Evolutionary conservation across 2,888 invertebrate species (phyloP), one percentile per base, ranked within the genome.

Genomic region (Diaperis boleti): DNA sequence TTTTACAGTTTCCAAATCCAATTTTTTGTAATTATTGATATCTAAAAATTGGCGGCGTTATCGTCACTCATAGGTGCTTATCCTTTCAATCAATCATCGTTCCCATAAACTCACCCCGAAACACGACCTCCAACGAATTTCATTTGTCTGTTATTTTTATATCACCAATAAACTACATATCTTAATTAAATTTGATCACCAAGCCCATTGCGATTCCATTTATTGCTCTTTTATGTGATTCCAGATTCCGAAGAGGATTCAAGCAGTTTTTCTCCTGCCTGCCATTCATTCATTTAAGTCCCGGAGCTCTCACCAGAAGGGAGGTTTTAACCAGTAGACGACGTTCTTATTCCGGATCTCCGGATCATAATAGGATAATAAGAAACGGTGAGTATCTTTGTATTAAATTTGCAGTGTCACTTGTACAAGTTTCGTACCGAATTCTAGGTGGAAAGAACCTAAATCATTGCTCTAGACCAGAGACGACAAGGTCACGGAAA

Each of bases 261-360:
- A 92, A 92, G 76, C 92, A 94, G 80, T 92, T 95, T 80, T 96
- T 96, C 83, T 91, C 92, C 74, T 96, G 94, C 84, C 91, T 94
- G 74, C 92, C 92, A 2, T 90, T 88, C 74, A 88, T 94, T 15
- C 86, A 88, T 11, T 84, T 92, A 22, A 87, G 87, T 10, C 87
- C 88, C 1, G 88, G 89, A 61, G 86, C 88, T 0, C 79, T 92
- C 35, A 89, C 87, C 8, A 84, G 93, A 57, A 86, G 92, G 64
- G 89, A 92, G 70, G 91, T 89, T 1, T 86, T 92, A 57, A 92
- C 92, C 6, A 89, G 91, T 7, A 88, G 92, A 49, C 89, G 92
- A 70, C 88, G 92, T 71, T 89, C 92, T 56, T 92, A 91, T 71
- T 89, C 91, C 60, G 91, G 92, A 49, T 93, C 93, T 3, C 88